phyloP scores from a whole-genome alignment of 2,113 vertebrate genomes.

The Opisthocomus hoazin region DNA sequence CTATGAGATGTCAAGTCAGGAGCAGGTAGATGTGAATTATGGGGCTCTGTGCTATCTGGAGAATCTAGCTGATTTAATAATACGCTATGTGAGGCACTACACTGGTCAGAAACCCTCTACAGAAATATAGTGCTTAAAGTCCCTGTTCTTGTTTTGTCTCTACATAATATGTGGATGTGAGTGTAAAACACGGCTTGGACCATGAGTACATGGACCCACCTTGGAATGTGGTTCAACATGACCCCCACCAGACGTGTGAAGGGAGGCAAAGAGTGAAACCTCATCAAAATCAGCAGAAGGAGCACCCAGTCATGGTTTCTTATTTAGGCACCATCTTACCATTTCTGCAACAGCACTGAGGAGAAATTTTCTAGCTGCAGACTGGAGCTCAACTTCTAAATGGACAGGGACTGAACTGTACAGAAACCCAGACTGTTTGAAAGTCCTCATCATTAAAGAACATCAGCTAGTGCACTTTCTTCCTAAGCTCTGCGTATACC shows the following conservation, averaged over 20 bases:
- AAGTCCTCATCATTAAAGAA: not conserved
- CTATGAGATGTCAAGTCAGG: not conserved
- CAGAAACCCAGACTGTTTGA: not conserved
- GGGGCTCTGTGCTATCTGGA: not conserved
- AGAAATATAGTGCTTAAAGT: not conserved
- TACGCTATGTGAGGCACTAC: not conserved
- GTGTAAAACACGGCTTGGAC: not conserved
- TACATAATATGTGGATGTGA: not conserved
- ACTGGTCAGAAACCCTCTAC: not conserved
- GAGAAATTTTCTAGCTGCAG: not conserved
- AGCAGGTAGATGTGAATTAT: slow-evolving; percentile 19
- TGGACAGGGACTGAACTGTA: not conserved
- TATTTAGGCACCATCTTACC: not conserved
- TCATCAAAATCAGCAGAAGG: not conserved
- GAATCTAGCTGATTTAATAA: not conserved
- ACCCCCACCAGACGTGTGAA: not conserved
- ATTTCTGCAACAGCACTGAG: not conserved
- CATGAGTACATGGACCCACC: not conserved
- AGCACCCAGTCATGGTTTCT: not conserved
- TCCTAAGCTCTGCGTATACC: not conserved
- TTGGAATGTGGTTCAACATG: not conserved
- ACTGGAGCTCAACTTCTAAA: not conserved
- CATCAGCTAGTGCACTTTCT: not conserved
- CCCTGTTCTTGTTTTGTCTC: not conserved
- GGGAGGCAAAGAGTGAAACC: not conserved